Conservation (phyloP, 92 coral and sea anemone species). For the Scolanthus callimorphus region DNA sequence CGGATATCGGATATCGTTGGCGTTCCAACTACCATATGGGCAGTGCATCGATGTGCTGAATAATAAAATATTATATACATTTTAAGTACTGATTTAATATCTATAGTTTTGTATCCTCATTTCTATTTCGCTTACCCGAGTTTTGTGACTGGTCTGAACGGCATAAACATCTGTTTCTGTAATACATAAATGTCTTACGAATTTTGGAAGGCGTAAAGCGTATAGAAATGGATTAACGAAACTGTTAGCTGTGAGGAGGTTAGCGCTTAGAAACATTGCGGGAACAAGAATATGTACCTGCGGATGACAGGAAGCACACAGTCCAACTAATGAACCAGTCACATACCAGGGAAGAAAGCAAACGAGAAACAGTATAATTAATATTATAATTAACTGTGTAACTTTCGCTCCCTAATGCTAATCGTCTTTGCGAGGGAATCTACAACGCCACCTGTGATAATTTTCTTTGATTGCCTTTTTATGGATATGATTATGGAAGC, state of each 20-base stretch:
- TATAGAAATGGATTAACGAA: constrained; percentile 12
- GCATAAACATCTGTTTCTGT: too few species aligned
- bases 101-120: too few species aligned
- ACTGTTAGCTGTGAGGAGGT: background rate
- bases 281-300: background rate
- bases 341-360: background rate
- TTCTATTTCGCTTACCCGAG: too few species aligned
- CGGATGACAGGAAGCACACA: constrained; percentile 11
- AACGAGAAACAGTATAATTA: background rate
- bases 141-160: too few species aligned
- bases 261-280: background rate
- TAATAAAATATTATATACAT: too few species aligned
- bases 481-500: constrained; percentile 1
- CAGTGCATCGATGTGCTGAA: too few species aligned
- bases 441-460: background rate
- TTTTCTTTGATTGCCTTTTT: constrained; percentile 11
- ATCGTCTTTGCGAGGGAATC: background rate
- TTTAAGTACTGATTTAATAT: too few species aligned
- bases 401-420: constrained; percentile 4
- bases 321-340: background rate
- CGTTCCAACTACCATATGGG: too few species aligned
- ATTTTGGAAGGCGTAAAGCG: constrained; percentile 29
- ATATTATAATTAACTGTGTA: background rate
- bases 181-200: too few species aligned
- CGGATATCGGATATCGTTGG: too few species aligned